phyloP scores from a whole-genome alignment of 2,113 vertebrate species.

The Actenoides hombroni region DNA sequence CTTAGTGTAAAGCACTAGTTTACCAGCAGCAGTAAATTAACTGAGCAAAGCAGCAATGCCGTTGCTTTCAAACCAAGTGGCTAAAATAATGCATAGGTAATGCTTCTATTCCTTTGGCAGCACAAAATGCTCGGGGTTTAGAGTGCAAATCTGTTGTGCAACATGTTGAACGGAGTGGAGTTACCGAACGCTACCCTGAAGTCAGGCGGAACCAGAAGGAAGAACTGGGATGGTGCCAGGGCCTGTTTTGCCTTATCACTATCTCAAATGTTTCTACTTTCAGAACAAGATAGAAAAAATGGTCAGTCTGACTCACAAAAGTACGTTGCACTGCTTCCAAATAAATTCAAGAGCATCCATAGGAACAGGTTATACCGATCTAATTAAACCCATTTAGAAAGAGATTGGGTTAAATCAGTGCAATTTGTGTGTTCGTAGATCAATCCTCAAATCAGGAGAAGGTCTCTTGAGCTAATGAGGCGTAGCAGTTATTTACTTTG shows the following conservation, averaged over 20 bases:
- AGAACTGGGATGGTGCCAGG: not conserved
- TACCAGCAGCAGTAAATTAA: not conserved
- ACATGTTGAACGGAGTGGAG: not conserved
- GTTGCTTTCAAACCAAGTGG: not conserved
- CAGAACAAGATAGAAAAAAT: constrained; percentile 16
- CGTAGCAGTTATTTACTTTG: constrained; percentile 62
- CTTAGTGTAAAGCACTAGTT: not conserved
- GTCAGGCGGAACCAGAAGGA: not conserved
- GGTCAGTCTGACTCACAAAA: not conserved
- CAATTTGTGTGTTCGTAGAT: constrained; percentile 52
- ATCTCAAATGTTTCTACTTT: constrained; percentile 30
- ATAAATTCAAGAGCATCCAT: constrained; percentile 27
- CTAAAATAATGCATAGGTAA: not conserved
- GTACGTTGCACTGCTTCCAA: not conserved
- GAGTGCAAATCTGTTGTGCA: not conserved
- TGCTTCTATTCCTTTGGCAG: not conserved
- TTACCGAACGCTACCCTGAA: not conserved
- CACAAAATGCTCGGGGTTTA: not conserved
- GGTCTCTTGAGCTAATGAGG: constrained; percentile 62
- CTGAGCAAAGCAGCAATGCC: not conserved
- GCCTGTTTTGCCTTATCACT: not conserved
- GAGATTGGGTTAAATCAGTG: constrained; percentile 42
- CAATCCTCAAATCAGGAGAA: constrained; percentile 45
- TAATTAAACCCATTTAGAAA: constrained; percentile 62
- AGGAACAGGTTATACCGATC: constrained; percentile 16